These are phyloP conservation scores for Adrianichthys oophorus DNA, from an alignment of 2,797 vertebrate species.

Conservation along the genomic window DNA sequence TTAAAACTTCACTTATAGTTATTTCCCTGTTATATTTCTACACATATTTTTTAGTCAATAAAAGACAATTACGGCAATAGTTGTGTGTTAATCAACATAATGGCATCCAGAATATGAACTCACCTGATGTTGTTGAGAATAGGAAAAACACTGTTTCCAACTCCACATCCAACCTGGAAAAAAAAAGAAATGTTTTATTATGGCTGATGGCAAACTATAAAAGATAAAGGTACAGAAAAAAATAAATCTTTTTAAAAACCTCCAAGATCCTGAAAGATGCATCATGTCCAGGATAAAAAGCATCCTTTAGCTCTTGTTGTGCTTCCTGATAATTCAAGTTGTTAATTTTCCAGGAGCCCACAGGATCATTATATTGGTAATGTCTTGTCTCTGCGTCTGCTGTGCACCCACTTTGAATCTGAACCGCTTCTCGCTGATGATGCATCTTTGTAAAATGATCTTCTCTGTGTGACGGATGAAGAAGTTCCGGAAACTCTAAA, in stretches of 20 bases:
- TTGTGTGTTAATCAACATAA: not conserved
- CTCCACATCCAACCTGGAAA: constrained; percentile 90
- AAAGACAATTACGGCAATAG: not conserved
- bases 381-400: constrained; percentile 12
- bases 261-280: constrained; percentile 88
- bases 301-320: constrained; percentile 22
- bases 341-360: constrained; percentile 20
- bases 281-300: constrained; percentile 80
- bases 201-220: not conserved
- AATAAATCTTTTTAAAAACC: constrained; percentile 57
- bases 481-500: constrained; percentile 91
- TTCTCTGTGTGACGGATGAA: constrained; percentile 64
- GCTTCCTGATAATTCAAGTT: constrained; percentile 14
- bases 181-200: constrained; percentile 3
- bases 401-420: constrained; percentile 8
- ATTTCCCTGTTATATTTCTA: too few relatives aligned
- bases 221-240: not conserved
- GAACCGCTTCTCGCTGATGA: constrained; percentile 8
- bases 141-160: constrained; percentile 92
- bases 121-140: constrained; percentile 86
- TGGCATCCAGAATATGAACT: constrained; percentile 39
- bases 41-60: not conserved
- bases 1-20: too few relatives aligned
- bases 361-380: constrained; percentile 13
- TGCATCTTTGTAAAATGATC: constrained; percentile 5